Evolutionary conservation across 2,113 vertebrate species (phyloP).

Genomic region (Diphyllodes magnificus): DNA sequence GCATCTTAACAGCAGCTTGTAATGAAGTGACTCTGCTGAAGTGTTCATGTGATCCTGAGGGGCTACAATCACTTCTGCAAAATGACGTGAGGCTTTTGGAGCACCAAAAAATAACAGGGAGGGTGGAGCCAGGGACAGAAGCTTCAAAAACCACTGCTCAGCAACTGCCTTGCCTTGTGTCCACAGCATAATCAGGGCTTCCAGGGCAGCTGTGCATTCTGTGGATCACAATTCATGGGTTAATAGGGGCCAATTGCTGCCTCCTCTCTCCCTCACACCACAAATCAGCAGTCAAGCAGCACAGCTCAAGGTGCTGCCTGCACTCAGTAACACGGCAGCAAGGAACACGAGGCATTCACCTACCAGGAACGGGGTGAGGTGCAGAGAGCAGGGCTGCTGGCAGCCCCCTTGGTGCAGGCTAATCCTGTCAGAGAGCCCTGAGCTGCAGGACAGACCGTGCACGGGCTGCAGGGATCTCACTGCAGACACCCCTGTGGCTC

Average conservation of each 20-base stretch:
- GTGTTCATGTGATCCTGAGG: not conserved
- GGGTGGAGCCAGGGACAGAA: not conserved
- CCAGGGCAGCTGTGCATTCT: not conserved
- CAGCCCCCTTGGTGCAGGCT: not conserved
- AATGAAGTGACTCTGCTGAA: constrained; percentile 19
- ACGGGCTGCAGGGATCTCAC: rapidly evolving
- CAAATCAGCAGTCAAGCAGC: not conserved
- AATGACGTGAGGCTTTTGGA: constrained; percentile 8
- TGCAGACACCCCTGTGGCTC: not conserved
- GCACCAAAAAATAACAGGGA: not conserved
- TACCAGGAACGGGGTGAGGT: not conserved
- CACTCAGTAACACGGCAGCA: not conserved
- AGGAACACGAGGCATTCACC: not conserved
- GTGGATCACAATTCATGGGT: not conserved
- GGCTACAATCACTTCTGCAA: constrained; percentile 42
- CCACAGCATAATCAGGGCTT: not conserved
- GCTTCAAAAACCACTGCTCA: not conserved
- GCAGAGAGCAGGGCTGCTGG: not conserved
- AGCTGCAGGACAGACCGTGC: not conserved
- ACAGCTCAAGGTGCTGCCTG: not conserved
- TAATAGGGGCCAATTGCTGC: not conserved
- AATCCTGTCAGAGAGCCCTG: not conserved
- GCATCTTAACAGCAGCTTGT: constrained; percentile 25
- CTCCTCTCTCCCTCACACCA: not conserved
- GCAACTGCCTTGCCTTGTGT: not conserved